Evolutionary conservation across 2,113 vertebrate genomes (phyloP), one percentile per base, ranked within the genome.

Genomic region (Oceanites oceanicus): DNA sequence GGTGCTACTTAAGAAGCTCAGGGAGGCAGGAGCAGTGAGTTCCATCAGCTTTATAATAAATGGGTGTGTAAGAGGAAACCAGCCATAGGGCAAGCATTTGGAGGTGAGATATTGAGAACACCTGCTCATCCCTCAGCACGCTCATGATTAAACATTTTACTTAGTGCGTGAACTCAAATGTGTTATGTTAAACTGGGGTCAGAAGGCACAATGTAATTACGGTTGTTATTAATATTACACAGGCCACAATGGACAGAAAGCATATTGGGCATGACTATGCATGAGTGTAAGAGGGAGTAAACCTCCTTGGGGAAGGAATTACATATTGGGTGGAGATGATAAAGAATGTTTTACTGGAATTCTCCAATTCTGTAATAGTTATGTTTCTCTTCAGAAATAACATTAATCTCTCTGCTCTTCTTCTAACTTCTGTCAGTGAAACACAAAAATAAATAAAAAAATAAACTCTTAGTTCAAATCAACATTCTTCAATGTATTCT

Each of bases 61-160:
- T 96, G 93, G 89, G 47, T 94, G 68, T 88, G 76, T 85, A 68
- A 95, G 58, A 72, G 62, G 80, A 94, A 95, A 93, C 29, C 81
- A 94, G 94, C 95, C 83, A 94, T 78, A 92, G 92, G 94, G 94
- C 95, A 97, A 92, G 92, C 76, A 92, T 93, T 92, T 94, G 76
- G 88, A 91, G 86, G 91, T 93, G 73, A 93, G 86, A 65, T 78
- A 95, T 68, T 91, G 83, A 87, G 90, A 96, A 92, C 95, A 97
- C 79, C 91, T 97, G 97, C 91, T 97, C 83, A 88, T 95, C 88
- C 86, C 56, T 87, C 76, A 86, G 61, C 88, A 84, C 4, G 21
- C 52, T 94, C 0, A 1, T 93, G 90, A 97, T 95, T 97, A 94
- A 95, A 94, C 61, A 75, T 90, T 94, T 93, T 88, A 77, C 91